Conservation (phyloP, 1,140 invertebrate species). For the Euborellia annulipes region DNA sequence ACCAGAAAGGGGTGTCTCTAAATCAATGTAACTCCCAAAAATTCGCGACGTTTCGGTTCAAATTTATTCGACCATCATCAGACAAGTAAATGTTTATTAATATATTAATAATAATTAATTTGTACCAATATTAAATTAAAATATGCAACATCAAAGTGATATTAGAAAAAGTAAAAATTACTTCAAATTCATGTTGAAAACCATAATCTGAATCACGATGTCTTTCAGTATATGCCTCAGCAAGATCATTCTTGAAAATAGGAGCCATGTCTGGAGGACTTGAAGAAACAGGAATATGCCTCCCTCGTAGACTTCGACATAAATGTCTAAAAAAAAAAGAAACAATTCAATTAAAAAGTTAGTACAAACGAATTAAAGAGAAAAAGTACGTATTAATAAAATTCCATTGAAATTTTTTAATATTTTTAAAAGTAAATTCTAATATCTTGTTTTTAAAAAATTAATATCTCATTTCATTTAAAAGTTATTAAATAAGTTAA, state of each 20-base stretch:
- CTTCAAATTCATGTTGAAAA: slow-evolving; percentile 71
- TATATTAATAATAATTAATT: neutral
- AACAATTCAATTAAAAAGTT: neutral
- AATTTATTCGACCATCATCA: no score
- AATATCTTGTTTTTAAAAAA: no score
- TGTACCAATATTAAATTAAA: neutral
- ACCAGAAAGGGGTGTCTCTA: no score
- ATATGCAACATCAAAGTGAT: no score
- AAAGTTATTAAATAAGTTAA: no score
- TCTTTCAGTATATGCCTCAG: slow-evolving; percentile 56
- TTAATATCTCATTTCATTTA: no score
- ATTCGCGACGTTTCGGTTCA: no score
- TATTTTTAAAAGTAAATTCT: no score
- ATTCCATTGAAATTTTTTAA: no score
- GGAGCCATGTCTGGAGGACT: slow-evolving; percentile 69
- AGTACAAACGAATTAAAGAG: neutral
- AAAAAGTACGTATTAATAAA: neutral
- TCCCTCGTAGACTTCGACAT: slow-evolving; percentile 42
- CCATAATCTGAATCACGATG: slow-evolving; percentile 76
- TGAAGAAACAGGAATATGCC: slow-evolving; percentile 45
- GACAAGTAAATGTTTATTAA: no score
- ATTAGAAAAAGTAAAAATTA: slow-evolving; percentile 8
- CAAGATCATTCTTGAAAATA: slow-evolving; percentile 49
- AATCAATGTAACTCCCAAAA: no score
- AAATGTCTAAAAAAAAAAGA: slow-evolving; percentile 30